Base-by-base conservation (phyloP, 1,140 invertebrate species). In the Pogonomyrmex barbatus region DNA sequence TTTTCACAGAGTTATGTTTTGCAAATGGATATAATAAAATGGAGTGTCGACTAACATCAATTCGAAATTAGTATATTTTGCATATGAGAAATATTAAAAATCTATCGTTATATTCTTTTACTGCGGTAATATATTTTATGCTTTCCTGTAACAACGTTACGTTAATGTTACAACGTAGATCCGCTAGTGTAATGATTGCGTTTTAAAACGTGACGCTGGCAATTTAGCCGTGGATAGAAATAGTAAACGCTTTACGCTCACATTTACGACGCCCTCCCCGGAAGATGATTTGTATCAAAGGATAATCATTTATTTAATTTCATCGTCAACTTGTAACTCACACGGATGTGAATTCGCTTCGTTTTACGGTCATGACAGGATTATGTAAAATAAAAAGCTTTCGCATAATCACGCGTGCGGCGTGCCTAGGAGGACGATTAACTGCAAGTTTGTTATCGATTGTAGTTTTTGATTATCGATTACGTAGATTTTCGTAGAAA, bases 231-330 rank as follows among this genome's bases (percentile, higher is more conserved):
- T 33, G 9, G 68, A 5, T 52, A 68, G 62, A 33, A 68, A 68
- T 42, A 58, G 52, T 9, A 30, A 56, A 42, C 9, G 14, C n/a
- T 82, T 82, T 71, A 45, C 9, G 78, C 12, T 68, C 47, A 30
- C 47, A 10, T 71, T 82, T 82, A 71, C 10, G n/a, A 68, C 39
- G 14, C 6, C 12, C 17, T 4, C 6, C 1, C 6, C 4, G 30
- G 12, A 52, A 81, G 33, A 82, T 17, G n/a, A 82, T 58, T 82
- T 82, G 39, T 24, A 24, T 71, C 52, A 58, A 58, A 56, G 30
- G 14, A 36, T 47, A 56, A 82, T 45, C 50, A 36, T 68, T 56
- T 68, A 56, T 56, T 17, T 70, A 42, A 70, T 70, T 56, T 45
- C 14, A 50, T 54, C 9, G 12, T 77, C 45, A 24, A 71, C 5